phyloP scores from a whole-genome alignment of 2,888 invertebrate species.

The Leptopilina drosophilae region DNA sequence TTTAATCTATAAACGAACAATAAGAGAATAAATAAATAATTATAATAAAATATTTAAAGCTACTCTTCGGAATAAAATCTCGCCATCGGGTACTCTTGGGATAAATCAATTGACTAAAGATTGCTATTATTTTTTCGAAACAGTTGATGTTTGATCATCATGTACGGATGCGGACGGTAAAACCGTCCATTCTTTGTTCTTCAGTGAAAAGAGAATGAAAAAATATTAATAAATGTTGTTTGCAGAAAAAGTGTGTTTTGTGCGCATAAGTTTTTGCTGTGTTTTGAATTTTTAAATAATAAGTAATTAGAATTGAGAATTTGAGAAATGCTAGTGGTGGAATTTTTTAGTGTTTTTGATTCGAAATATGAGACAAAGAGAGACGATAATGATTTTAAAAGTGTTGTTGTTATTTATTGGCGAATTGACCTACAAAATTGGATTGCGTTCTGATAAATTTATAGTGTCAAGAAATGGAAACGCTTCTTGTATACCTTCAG shows the following conservation, averaged over 20 bases:
- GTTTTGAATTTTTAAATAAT: too few relatives aligned
- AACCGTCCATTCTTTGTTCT: constrained; percentile 12
- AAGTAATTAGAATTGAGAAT: too few relatives aligned
- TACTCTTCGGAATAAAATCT: constrained; percentile 2
- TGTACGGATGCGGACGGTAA: constrained; percentile 32
- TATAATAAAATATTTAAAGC: not conserved
- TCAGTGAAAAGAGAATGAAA: not conserved
- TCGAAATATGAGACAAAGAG: not conserved
- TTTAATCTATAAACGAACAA: constrained; percentile 29
- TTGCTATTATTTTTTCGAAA: not conserved
- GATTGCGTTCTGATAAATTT: constrained; percentile 10
- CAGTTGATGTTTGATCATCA: constrained; percentile 8
- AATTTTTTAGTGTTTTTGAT: too few relatives aligned
- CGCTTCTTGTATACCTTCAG: constrained; percentile 2
- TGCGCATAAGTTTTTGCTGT: not conserved
- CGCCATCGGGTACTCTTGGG: constrained; percentile 14
- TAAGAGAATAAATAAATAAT: not conserved
- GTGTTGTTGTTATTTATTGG: constrained; percentile 23
- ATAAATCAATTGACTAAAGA: constrained; percentile 4
- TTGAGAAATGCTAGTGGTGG: too few relatives aligned
- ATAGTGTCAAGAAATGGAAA: constrained; percentile 21
- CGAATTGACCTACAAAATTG: constrained; percentile 13
- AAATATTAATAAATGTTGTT: not conserved
- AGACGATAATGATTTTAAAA: constrained; percentile 18
- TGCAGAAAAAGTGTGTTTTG: not conserved